Percentiles rank a stretch among this genome's conserved stretches.
Evolutionary conservation across 1,140 invertebrate genomes (phyloP).

Genomic region (Trachymyrmex cornetzi): DNA sequence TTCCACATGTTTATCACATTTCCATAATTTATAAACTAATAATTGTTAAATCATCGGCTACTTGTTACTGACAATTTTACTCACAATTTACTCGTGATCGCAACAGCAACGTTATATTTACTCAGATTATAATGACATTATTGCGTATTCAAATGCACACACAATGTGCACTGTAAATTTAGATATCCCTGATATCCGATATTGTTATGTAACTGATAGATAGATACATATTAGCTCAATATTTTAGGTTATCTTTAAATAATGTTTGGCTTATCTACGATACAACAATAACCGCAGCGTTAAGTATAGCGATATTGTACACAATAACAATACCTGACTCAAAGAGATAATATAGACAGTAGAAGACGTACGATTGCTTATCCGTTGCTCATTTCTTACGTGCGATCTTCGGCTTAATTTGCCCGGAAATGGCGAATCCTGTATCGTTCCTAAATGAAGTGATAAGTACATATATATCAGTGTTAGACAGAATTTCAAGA

Average conservation of each 20-base stretch:
- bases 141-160: constrained; percentile 37
- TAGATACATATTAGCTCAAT: neutral
- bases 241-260: constrained; percentile 52
- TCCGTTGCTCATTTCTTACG: neutral
- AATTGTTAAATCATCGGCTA: constrained; percentile 49
- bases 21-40: constrained; percentile 59
- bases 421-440: neutral
- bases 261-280: neutral
- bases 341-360: constrained; percentile 22
- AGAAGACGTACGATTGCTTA: constrained; percentile 17
- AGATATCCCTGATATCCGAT: constrained; percentile 44
- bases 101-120: constrained; percentile 36
- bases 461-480: neutral
- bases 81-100: constrained; percentile 32
- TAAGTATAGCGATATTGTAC: constrained; percentile 8
- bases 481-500: constrained; percentile 1
- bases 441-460: constrained; percentile 31
- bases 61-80: constrained; percentile 55
- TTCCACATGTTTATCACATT: constrained; percentile 49
- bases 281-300: constrained; percentile 18
- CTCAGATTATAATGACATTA: constrained; percentile 51
- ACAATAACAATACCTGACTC: constrained; percentile 38
- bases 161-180: constrained; percentile 41
- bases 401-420: neutral
- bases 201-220: constrained; percentile 13